phyloP scores from a whole-genome alignment of 2,797 vertebrate species.

The Coluber constrictor region DNA sequence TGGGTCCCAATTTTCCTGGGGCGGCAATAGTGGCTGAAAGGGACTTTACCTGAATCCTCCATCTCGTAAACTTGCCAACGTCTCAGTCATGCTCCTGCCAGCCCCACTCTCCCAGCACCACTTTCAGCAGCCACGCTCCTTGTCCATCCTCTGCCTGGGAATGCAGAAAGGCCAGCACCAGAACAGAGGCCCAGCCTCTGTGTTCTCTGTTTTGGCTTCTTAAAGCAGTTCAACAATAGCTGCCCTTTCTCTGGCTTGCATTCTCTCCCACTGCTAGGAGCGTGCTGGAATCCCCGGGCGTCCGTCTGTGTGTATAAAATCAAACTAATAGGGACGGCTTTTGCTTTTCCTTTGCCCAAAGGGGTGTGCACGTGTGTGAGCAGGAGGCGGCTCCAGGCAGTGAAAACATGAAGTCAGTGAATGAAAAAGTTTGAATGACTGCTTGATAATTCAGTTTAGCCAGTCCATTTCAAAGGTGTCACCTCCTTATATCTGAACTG shows the following conservation, averaged over 20 bases:
- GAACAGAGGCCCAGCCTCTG: slow-evolving; percentile 60
- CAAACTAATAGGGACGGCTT: neutral
- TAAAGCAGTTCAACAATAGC: slow-evolving; percentile 67
- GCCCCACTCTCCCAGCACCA: slow-evolving; percentile 44
- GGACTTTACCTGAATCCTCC: slow-evolving; percentile 72
- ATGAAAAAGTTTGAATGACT: slow-evolving; percentile 28
- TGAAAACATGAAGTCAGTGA: slow-evolving; percentile 28
- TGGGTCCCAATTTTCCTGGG: neutral
- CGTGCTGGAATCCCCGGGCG: slow-evolving; percentile 10
- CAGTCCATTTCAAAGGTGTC: neutral
- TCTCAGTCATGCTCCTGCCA: slow-evolving; percentile 65
- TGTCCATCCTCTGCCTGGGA: slow-evolving; percentile 63
- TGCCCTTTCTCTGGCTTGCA: slow-evolving; percentile 38
- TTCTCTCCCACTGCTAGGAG: slow-evolving; percentile 19
- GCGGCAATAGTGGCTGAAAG: neutral
- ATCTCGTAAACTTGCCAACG: slow-evolving; percentile 50
- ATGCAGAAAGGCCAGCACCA: slow-evolving; percentile 75
- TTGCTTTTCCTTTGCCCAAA: slow-evolving; percentile 49
- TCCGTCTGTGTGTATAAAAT: slow-evolving; percentile 1
- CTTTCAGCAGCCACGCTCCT: neutral
- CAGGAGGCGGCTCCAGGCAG: slow-evolving; percentile 24
- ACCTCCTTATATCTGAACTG: neutral
- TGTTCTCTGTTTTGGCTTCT: slow-evolving; percentile 47
- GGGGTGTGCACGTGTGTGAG: slow-evolving; percentile 29
- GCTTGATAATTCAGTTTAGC: neutral